Conservation (phyloP, 2,797 vertebrate genomes). For the Liasis olivaceus region DNA sequence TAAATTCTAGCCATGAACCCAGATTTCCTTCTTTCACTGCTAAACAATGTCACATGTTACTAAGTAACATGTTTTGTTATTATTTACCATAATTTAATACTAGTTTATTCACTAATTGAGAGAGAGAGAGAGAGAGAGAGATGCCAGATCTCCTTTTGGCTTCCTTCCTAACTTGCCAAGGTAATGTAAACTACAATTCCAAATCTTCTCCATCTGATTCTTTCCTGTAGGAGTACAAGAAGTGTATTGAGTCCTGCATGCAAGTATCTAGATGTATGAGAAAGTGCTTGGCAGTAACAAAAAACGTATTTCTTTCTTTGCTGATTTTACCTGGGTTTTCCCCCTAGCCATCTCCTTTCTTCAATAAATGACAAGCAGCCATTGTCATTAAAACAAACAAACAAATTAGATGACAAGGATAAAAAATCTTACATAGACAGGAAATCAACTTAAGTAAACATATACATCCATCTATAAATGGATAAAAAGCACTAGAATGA, state of each 20-base stretch:
- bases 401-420: not conserved
- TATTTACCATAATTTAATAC: not conserved
- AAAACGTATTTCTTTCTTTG: not conserved
- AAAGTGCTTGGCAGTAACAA: not conserved
- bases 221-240: not conserved
- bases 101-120: not conserved
- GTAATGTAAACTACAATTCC: not conserved
- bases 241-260: not conserved
- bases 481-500: not conserved
- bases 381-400: not conserved
- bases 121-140: not conserved
- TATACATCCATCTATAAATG: not conserved
- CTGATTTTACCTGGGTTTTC: not conserved
- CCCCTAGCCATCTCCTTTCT: not conserved
- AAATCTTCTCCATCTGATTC: not conserved
- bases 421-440: not conserved
- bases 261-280: not conserved
- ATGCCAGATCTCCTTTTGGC: not conserved
- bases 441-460: not conserved
- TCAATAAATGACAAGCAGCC: not conserved
- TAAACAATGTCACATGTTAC: not conserved
- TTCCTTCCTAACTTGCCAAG: not conserved
- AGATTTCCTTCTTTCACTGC: not conserved
- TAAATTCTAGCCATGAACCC: not conserved
- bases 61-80: not conserved